phyloP scores from a whole-genome alignment of 2,113 vertebrate genomes.

The Cebidichthys violaceus region DNA sequence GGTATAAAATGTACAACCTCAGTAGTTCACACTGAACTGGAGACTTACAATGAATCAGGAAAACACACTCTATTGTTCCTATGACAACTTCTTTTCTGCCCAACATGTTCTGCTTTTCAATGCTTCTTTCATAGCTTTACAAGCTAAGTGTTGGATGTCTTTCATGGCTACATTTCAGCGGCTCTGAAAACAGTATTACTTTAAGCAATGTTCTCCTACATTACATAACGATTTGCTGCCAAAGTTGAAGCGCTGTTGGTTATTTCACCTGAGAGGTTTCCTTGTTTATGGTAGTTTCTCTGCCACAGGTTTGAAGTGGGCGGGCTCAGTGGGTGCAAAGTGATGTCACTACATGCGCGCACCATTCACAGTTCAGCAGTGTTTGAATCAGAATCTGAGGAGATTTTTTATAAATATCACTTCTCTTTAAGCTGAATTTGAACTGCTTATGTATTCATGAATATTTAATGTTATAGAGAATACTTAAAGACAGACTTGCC shows the following conservation, averaged over 20 bases:
- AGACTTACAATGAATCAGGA: conserved; percentile 7
- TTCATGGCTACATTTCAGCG: background rate
- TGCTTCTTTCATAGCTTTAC: background rate
- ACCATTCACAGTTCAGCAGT: background rate
- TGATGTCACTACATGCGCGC: background rate
- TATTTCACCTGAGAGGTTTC: background rate
- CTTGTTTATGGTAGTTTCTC: background rate
- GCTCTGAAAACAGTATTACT: background rate
- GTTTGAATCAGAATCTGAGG: background rate
- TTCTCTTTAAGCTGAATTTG: background rate
- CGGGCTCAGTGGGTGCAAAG: background rate
- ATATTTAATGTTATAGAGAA: background rate
- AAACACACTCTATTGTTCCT: conserved; percentile 27
- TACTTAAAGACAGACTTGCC: background rate
- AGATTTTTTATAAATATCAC: background rate
- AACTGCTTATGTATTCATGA: too few species aligned
- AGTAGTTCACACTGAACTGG: background rate
- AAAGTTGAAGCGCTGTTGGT: background rate
- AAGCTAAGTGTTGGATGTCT: background rate
- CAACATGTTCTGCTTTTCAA: background rate
- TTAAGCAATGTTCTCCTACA: background rate
- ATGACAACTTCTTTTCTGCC: conserved; percentile 27
- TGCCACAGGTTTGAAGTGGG: background rate
- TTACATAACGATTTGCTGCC: background rate
- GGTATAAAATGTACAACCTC: conserved; percentile 3